phyloP scores from a whole-genome alignment of 2,113 vertebrate genomes.

The Delphinus delphis region DNA sequence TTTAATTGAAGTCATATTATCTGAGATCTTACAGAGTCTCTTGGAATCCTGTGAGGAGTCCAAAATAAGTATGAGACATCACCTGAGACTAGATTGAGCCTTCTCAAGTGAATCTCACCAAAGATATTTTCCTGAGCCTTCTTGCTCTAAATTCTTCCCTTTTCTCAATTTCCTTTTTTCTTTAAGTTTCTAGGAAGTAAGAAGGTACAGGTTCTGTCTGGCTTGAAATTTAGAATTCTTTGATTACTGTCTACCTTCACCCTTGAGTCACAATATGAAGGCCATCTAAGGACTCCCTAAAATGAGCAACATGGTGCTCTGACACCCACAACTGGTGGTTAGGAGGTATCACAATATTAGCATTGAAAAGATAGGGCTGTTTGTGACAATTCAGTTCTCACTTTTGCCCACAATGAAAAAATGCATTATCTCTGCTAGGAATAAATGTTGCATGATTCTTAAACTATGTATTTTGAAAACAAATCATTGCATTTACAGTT shows the following conservation, averaged over 20 bases:
- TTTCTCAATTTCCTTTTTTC: neutral
- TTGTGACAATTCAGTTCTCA: slow-evolving; percentile 5
- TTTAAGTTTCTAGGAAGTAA: neutral
- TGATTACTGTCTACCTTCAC: neutral
- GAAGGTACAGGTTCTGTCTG: neutral
- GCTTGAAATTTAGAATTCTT: neutral
- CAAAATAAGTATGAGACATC: neutral
- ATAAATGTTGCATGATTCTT: neutral
- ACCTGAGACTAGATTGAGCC: neutral
- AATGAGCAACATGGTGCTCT: neutral
- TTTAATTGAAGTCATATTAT: neutral
- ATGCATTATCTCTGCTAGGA: neutral
- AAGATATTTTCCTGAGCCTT: neutral
- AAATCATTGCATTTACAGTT: neutral
- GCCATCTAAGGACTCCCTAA: neutral
- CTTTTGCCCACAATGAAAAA: neutral
- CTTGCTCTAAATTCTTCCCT: neutral
- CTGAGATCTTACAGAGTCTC: neutral
- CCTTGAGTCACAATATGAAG: neutral
- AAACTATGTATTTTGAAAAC: neutral
- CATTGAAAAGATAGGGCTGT: neutral
- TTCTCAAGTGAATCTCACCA: neutral
- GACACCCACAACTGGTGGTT: neutral
- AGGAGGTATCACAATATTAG: neutral
- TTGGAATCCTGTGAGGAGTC: neutral